Percentiles rank a stretch among this genome's conserved stretches.
These are phyloP conservation scores for Gerris buenoi DNA, from an alignment of 1,140 invertebrate genomes.

Conservation along the genomic window DNA sequence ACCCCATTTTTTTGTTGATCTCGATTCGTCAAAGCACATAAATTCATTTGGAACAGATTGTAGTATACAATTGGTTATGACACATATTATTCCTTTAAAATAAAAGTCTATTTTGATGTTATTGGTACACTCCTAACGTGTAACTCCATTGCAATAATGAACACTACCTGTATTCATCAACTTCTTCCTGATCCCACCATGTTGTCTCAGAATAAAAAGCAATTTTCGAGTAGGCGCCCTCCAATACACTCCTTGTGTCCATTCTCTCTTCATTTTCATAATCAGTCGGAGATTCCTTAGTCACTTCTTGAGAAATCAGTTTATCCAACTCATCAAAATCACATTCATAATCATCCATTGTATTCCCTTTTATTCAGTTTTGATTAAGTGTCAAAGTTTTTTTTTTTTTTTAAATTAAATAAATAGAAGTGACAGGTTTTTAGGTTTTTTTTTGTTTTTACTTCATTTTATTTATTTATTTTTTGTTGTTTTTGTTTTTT, in stretches of 20 bases:
- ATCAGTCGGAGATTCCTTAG: neutral
- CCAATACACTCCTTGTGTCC: neutral
- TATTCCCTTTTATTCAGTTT: neutral
- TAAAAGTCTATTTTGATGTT: too few relatives aligned
- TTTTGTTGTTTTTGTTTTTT: neutral
- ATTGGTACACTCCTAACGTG: too few relatives aligned
- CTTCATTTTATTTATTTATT: neutral
- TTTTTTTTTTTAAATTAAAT: neutral
- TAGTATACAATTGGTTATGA: too few relatives aligned
- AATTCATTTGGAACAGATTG: too few relatives aligned
- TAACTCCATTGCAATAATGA: too few relatives aligned
- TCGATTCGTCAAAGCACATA: too few relatives aligned
- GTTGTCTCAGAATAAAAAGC: neutral
- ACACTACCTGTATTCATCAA: neutral
- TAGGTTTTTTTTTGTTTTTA: neutral
- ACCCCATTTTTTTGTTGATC: too few relatives aligned
- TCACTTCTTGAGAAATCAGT: neutral
- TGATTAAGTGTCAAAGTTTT: neutral
- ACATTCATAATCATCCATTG: neutral
- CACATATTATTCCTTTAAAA: too few relatives aligned
- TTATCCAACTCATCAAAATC: neutral
- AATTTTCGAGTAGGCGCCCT: neutral
- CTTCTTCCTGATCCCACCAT: neutral
- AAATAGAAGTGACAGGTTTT: neutral
- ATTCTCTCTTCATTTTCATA: neutral